Evolutionary conservation across 2,888 invertebrate species (phyloP), one percentile per base, ranked within the genome.

Genomic region (Selenia dentaria): DNA sequence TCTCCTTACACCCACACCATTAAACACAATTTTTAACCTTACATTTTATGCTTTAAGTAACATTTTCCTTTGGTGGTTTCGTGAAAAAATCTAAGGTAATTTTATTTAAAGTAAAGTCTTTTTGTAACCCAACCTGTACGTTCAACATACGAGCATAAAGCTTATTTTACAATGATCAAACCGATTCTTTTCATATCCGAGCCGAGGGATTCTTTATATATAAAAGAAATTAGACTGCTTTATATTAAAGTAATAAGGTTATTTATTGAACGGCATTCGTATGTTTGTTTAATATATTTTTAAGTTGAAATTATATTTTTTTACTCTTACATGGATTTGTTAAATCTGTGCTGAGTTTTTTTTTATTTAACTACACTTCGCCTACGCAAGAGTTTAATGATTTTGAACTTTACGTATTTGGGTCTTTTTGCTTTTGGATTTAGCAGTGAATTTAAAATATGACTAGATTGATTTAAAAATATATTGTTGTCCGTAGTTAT

Each of bases 151-250:
- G n/a, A n/a, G n/a, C n/a, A n/a, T 28, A 32, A 41, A 31, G 1
- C 1, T 16, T 32, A 13, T n/a, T 20, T 16, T 14, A 8, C 16
- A 2, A 26, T n/a, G 20, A 20, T 28, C 9, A 10, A 27, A 9
- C 10, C 8, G 1, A 8, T 11, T 1, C 9, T 2, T 34, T 18
- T 34, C 10, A 16, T 4, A 35, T 26, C 31, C 24, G 36, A 40
- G 39, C 16, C 31, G 27, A 6, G 12, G 14, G 6, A 1, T 12
- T 1, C 14, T 14, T 2, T n/a, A n/a, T n/a, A n/a, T n/a, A 20
- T 22, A 48, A 41, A 25, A 18, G 37, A 48, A 48, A 38, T 42
- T 11, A 37, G 37, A 16, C 32, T 16, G 4, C 35, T n/a, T 48
- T 5, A 9, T 2, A 2, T 12, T 18, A n/a, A 9, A n/a, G 10